Conservation (phyloP, 2,888 invertebrate species). For the Fragum fragum region DNA sequence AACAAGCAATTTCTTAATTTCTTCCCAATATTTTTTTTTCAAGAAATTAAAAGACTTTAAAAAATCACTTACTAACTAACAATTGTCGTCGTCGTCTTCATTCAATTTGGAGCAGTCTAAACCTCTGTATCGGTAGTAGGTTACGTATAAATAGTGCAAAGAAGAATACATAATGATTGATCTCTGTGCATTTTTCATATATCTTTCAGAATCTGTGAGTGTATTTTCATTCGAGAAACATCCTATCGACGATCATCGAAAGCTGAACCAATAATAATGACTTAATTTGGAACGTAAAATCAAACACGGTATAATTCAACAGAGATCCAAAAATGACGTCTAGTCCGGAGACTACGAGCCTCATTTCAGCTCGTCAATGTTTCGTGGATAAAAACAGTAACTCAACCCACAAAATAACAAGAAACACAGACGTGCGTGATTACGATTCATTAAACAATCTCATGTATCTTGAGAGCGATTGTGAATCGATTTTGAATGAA, state of each 20-base stretch:
- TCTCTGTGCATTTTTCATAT: too few species aligned
- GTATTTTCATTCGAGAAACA: too few species aligned
- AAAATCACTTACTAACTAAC: too few species aligned
- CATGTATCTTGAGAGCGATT: slow-evolving; percentile 58
- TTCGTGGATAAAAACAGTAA: slow-evolving; percentile 29
- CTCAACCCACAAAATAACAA: slow-evolving; percentile 23
- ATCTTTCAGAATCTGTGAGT: too few species aligned
- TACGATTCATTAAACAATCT: slow-evolving; percentile 63
- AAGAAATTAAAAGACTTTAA: too few species aligned
- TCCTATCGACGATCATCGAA: neutral
- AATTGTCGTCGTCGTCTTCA: too few species aligned
- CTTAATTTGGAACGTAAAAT: neutral
- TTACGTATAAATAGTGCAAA: too few species aligned
- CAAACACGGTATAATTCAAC: neutral
- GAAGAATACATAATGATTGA: too few species aligned
- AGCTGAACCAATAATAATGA: neutral
- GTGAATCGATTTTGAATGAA: slow-evolving; percentile 55
- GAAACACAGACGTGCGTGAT: slow-evolving; percentile 39
- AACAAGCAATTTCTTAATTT: slow-evolving; percentile 4
- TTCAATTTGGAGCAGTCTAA: too few species aligned
- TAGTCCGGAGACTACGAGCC: slow-evolving; percentile 14
- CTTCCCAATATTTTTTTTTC: neutral
- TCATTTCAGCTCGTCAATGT: slow-evolving; percentile 8
- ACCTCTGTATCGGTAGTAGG: too few species aligned
- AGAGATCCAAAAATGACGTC: slow-evolving; percentile 4